Conservation (phyloP, 1,140 invertebrate species). For the Leptoteleia sp. region DNA sequence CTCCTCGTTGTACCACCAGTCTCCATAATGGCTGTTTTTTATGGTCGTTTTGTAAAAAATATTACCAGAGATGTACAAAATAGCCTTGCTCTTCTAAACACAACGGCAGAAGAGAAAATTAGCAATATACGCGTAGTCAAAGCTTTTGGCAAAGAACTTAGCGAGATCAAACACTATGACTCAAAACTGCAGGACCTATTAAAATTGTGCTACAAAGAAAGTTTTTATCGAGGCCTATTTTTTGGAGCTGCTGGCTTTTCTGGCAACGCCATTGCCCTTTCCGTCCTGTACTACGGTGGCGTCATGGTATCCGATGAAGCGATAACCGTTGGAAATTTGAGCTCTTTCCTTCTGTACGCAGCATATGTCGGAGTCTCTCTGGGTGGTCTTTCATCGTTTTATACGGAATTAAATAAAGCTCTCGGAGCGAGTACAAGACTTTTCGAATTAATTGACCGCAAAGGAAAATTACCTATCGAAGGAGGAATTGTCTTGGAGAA, state of each 20-base stretch:
- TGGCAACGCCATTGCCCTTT: slow-evolving; percentile 95
- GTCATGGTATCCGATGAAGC: slow-evolving; percentile 83
- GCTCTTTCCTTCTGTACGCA: slow-evolving; percentile 95
- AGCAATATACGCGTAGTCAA: slow-evolving; percentile 97
- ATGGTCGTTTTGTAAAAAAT: slow-evolving; percentile 92
- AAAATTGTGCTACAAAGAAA: slow-evolving; percentile 91
- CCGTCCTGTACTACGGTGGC: slow-evolving; percentile 86
- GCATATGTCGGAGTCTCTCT: slow-evolving; percentile 95
- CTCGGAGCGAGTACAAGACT: slow-evolving; percentile 93
- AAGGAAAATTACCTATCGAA: slow-evolving; percentile 86
- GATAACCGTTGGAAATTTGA: slow-evolving; percentile 94
- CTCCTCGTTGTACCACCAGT: slow-evolving; percentile 94
- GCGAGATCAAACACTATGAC: slow-evolving; percentile 88
- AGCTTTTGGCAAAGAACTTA: slow-evolving; percentile 92
- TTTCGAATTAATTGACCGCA: slow-evolving; percentile 93
- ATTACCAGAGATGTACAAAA: slow-evolving; percentile 93
- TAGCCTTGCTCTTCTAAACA: slow-evolving; percentile 90
- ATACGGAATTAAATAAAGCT: slow-evolving; percentile 95
- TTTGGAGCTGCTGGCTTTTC: slow-evolving; percentile 96
- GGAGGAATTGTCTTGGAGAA: slow-evolving; percentile 80
- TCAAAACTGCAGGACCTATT: slow-evolving; percentile 88
- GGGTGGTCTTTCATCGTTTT: slow-evolving; percentile 92
- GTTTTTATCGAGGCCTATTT: slow-evolving; percentile 92
- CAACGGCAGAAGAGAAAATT: slow-evolving; percentile 95
- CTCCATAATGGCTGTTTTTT: slow-evolving; percentile 91